A percentile compares a stretch with the other conserved stretches of the same genome.
Conservation (phyloP, 2,113 vertebrate genomes). For the Hemichromis elongatus region DNA sequence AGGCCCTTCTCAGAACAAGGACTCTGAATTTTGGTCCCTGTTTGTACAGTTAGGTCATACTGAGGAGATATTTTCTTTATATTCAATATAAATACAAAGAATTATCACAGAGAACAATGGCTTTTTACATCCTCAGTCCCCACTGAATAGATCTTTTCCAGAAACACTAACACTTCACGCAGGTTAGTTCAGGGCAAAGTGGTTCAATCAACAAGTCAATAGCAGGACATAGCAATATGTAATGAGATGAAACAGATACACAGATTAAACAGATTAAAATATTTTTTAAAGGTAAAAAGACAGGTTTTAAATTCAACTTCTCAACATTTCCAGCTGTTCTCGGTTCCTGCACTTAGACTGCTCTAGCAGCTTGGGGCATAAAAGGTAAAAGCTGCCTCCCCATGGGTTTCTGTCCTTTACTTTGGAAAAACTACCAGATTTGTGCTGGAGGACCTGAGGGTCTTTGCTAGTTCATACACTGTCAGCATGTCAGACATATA, state of each 20-base stretch:
- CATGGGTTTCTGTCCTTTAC: not conserved
- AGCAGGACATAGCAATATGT: not conserved
- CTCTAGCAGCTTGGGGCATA: not conserved
- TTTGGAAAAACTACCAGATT: not conserved
- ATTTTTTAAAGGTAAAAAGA: not conserved
- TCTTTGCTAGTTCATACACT: not conserved
- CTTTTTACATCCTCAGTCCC: not conserved
- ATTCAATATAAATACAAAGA: not conserved
- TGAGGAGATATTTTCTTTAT: not conserved
- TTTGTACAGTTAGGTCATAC: not conserved
- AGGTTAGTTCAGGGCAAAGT: not conserved
- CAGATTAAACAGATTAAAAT: not conserved
- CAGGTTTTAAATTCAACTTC: not conserved
- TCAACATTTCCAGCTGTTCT: not conserved
- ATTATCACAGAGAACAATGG: not conserved
- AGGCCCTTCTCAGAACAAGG: not conserved
- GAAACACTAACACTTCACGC: not conserved
- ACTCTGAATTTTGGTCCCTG: not conserved
- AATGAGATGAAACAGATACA: rapidly evolving
- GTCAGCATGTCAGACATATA: not conserved
- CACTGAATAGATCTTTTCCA: not conserved
- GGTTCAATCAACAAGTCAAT: not conserved
- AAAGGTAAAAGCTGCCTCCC: not conserved
- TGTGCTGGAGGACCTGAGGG: not conserved
- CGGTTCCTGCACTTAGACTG: not conserved